These are phyloP conservation scores for Sprattus sprattus DNA, from an alignment of 2,113 vertebrate species.

Conservation along the genomic window DNA sequence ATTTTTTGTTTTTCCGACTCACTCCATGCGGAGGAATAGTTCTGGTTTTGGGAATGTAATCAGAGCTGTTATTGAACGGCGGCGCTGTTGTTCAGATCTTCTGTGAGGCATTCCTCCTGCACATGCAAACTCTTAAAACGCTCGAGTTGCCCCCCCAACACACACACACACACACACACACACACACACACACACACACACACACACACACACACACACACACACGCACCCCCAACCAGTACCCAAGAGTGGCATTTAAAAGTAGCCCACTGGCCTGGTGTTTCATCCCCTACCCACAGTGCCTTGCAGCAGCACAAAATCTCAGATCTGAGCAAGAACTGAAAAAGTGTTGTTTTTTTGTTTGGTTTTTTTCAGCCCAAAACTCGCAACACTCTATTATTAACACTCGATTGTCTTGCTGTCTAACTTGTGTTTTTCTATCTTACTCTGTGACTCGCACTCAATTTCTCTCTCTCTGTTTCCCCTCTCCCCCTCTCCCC, in stretches of 20 bases:
- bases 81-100: not conserved
- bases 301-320: too few species aligned
- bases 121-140: conserved; percentile 43
- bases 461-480: too few species aligned
- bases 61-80: conserved; percentile 15
- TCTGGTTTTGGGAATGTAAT: conserved; percentile 35
- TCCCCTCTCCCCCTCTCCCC: not conserved
- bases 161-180: conserved; percentile 2
- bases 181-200: not conserved
- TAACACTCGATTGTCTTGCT: too few species aligned
- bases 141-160: not conserved
- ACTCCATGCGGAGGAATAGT: not conserved
- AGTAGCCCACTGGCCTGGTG: not conserved
- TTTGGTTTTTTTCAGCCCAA: too few species aligned
- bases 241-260: not conserved
- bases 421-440: too few species aligned
- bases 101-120: conserved; percentile 14
- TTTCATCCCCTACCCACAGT: too few species aligned
- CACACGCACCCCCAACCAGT: not conserved
- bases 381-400: too few species aligned
- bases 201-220: not conserved
- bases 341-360: too few species aligned
- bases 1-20: not conserved
- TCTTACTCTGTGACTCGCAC: too few species aligned
- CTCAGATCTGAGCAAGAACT: too few species aligned